Evolutionary conservation across 1,140 invertebrate genomes (phyloP).

Genomic region (Bemisia tabaci): DNA sequence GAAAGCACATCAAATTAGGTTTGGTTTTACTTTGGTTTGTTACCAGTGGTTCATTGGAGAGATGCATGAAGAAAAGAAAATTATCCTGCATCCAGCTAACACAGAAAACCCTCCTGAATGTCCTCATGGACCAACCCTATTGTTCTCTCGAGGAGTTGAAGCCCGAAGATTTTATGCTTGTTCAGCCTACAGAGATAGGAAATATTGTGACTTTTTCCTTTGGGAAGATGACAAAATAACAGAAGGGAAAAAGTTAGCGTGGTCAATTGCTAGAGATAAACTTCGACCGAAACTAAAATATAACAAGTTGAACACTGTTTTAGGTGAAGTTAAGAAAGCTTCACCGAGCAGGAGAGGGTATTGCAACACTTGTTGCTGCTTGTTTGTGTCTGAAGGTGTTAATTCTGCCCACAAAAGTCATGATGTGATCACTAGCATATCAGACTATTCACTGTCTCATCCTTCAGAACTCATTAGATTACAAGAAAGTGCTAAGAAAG

Average conservation of each 20-base stretch:
- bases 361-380: slow-evolving; percentile 45
- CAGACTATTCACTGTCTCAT: slow-evolving; percentile 35
- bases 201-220: slow-evolving; percentile 52
- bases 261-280: slow-evolving; percentile 36
- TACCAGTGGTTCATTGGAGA: background rate
- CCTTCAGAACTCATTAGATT: slow-evolving; percentile 45
- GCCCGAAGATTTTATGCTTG: slow-evolving; percentile 50
- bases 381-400: slow-evolving; percentile 35
- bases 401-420: slow-evolving; percentile 34
- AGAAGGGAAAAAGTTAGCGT: slow-evolving; percentile 36
- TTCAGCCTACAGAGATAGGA: slow-evolving; percentile 59
- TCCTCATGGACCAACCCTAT: slow-evolving; percentile 10
- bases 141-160: slow-evolving; percentile 12
- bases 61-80: background rate
- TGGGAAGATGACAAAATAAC: slow-evolving; percentile 36
- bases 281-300: slow-evolving; percentile 35
- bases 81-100: background rate
- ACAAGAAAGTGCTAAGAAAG: slow-evolving; percentile 46
- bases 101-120: background rate
- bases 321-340: slow-evolving; percentile 4
- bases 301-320: slow-evolving; percentile 24
- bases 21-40: background rate
- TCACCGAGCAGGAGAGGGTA: slow-evolving; percentile 28
- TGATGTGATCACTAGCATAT: slow-evolving; percentile 32
- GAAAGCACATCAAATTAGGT: background rate